Evolutionary conservation across 2,888 invertebrate genomes (phyloP).

Genomic region (Lasioglossum lativentre): DNA sequence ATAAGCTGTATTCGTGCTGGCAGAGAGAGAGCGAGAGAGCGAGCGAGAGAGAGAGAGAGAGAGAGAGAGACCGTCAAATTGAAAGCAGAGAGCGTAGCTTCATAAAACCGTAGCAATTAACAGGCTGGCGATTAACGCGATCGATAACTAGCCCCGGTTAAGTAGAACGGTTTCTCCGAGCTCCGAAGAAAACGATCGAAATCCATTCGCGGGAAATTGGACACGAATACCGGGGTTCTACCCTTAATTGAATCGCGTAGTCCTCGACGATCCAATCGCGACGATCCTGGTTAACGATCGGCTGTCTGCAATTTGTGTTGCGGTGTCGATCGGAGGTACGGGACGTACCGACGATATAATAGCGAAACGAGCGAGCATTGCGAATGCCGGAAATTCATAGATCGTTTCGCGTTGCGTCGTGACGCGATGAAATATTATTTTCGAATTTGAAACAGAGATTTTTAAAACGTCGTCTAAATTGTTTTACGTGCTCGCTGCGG

Average conservation of each 20-base stretch:
- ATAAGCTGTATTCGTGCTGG: not conserved
- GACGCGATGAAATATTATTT: not conserved
- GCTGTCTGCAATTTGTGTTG: slow-evolving; percentile 2
- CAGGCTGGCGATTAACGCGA: not conserved
- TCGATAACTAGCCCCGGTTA: not conserved
- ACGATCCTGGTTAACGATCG: not conserved
- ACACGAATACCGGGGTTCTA: not conserved
- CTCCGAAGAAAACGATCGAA: not conserved
- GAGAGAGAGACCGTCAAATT: not conserved
- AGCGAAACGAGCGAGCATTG: not conserved
- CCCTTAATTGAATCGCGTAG: not conserved
- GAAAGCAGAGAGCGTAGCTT: not conserved
- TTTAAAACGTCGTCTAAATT: too few species aligned
- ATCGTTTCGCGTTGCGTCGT: not conserved
- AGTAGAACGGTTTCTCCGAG: not conserved
- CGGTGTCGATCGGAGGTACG: not conserved
- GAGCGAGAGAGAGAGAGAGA: not conserved
- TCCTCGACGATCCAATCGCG: not conserved
- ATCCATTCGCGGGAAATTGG: slow-evolving; percentile 5
- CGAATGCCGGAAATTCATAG: not conserved
- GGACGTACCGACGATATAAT: not conserved
- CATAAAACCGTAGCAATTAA: not conserved
- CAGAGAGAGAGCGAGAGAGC: not conserved
- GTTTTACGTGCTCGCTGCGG: too few species aligned
- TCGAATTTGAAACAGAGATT: not conserved